Evolutionary conservation across 2,888 invertebrate species (phyloP).

Genomic region (Mactromeris polynyma): DNA sequence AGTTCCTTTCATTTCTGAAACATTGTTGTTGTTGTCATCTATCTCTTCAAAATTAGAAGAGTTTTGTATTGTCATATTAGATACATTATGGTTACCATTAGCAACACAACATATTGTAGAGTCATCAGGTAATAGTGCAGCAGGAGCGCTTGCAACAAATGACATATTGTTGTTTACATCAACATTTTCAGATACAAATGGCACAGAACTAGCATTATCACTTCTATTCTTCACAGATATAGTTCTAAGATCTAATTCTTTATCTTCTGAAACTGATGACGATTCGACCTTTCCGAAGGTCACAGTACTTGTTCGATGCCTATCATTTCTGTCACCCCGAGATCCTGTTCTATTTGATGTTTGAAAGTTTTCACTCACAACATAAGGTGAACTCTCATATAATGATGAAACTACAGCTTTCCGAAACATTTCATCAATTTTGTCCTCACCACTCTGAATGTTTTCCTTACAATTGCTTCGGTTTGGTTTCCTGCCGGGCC

Average conservation of each 20-base stretch:
- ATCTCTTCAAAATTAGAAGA: background rate
- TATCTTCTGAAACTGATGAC: background rate
- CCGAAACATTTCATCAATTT: conserved; percentile 14
- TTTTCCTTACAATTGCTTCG: conserved; percentile 15
- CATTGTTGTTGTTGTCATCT: conserved; percentile 4
- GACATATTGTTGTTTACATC: background rate
- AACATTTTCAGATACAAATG: background rate
- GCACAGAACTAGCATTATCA: background rate
- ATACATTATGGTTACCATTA: background rate
- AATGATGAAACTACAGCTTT: background rate
- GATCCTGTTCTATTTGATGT: background rate
- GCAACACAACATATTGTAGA: background rate
- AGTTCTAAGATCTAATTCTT: conserved; percentile 24
- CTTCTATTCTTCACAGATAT: conserved; percentile 2
- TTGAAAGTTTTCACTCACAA: background rate
- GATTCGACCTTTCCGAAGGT: background rate
- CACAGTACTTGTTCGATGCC: background rate
- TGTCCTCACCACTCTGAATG: background rate
- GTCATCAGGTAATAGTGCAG: background rate
- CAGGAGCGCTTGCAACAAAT: background rate
- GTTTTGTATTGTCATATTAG: background rate
- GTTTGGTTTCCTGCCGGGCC: background rate
- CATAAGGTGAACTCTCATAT: background rate
- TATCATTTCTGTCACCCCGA: background rate
- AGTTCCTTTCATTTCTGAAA: background rate